Base-by-base conservation (phyloP, 2,797 vertebrate genomes). In the Chanos chanos region DNA sequence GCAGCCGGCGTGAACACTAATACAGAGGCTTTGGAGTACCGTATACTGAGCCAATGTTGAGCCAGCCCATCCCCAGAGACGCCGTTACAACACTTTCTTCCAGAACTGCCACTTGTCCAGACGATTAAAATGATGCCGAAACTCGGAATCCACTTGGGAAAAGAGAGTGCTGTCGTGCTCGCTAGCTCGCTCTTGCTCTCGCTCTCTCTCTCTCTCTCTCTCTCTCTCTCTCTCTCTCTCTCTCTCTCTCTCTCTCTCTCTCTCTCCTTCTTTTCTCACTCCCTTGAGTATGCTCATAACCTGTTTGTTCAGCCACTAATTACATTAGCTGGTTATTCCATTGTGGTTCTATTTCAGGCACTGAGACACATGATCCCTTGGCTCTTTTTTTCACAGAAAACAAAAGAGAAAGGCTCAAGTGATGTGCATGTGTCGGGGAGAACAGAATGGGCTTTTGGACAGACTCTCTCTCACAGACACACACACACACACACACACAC, bases 271-370 rank as follows among this genome's bases (percentile, higher is more conserved):
- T 15, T 24, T 18, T 24, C 22, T 28, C 6, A n/a, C 30, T 28
- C 50, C 30, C 24, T 18, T 6, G 19, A 39, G 34, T 62, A 9
- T 63, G 43, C 61, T 56, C 70, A 40, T 44, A 72, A 70, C 69
- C 53, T 56, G 47, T 67, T 73, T 73, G 58, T 66, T 73, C 67
- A 74, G 63, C 45, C 48, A 45, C 44, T 78, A 76, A 76, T 81
- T 66, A 71, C 68, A 71, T 74, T 76, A 74, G 67, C 68, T 68
- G 68, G 61, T 69, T 71, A 65, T 75, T 71, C 65, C 50, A 69
- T 55, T 34, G 40, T 19, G 41, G 12, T 48, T 57, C 71, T 77
- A 74, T 76, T 75, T 69, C 22, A 49, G 59, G 72, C 59, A 43
- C 52, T 10, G 34, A 64, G 66, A 72, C 58, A 76, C 55, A 53